A percentile compares a stretch with the other conserved stretches of the same genome.
These are phyloP conservation scores for Callipepla squamata DNA, from an alignment of 2,113 vertebrate species.

Conservation along the genomic window DNA sequence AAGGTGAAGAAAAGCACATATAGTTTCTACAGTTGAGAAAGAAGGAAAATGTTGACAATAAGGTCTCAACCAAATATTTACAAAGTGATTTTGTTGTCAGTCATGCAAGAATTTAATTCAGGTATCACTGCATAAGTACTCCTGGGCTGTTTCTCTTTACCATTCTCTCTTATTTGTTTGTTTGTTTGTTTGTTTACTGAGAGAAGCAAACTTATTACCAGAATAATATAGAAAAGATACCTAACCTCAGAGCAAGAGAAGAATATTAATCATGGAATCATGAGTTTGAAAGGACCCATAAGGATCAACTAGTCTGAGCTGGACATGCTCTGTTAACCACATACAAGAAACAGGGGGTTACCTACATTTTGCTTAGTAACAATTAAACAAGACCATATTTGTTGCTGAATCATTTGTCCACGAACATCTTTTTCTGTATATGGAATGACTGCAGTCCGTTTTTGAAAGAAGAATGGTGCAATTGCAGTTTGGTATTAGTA, in stretches of 20 bases:
- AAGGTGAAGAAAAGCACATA: conserved; percentile 14
- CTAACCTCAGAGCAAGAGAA: neutral
- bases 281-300: too few relatives aligned
- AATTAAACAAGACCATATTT: neutral
- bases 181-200: neutral
- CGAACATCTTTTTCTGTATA: neutral
- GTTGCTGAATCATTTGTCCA: neutral
- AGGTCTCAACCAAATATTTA: neutral
- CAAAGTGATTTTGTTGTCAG: neutral
- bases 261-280: neutral
- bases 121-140: neutral
- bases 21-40: conserved; percentile 17
- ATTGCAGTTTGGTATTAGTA: neutral
- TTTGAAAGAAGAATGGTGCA: neutral
- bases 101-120: neutral
- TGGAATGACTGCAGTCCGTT: too few relatives aligned
- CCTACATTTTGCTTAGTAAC: neutral
- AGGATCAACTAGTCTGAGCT: neutral
- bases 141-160: neutral
- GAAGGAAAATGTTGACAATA: neutral
- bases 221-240: neutral
- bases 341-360: neutral
- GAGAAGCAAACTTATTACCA: neutral
- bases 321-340: neutral
- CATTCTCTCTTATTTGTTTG: neutral